Evolutionary conservation across 2,113 vertebrate species (phyloP), one percentile per base, ranked within the genome.

Genomic region (Rhinogobius similis): DNA sequence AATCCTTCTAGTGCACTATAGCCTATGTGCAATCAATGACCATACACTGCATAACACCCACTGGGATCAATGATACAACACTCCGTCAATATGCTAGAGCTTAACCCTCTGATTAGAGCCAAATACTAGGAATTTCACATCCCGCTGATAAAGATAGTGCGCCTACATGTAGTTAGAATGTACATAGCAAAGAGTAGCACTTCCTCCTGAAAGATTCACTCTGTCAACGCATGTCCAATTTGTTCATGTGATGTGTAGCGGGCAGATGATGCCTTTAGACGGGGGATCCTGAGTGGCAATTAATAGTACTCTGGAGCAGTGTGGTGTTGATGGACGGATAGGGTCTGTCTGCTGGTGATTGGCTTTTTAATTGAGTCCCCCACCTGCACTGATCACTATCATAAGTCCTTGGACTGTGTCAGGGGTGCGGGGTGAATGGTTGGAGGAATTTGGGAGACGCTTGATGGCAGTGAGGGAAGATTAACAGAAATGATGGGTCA

Each of bases 331-430:
- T 81, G 80, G 90, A 88, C 86, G 85, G 87, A 92, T 91, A 89
- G 76, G 78, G 70, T 77, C 84, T 74, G 77, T 87, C 82, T 65
- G 56, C 62, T 62, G 71, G 82, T 91, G 90, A 90, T 79, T 91
- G 88, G 83, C 73, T 92, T 86, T 88, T 88, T 92, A 89, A 93
- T 91, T 89, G 89, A 91, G 86, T 87, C 82, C 86, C 83, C 79
- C 86, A 88, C 86, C 87, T 87, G 78, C 66, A 65, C 65, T 72
- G 88, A 91, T 90, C 83, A 69, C 70, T 87, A 91, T 89, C 89
- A 70, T 70, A 73, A 83, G 85, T 73, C 53, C 79, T 68, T 83
- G 73, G 77, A 82, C 79, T 41, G 27, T 77, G 70, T 75, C 78
- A 11, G 24, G 41, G 24, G 72, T 46, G 52, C 55, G 70, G 67